These are phyloP conservation scores for Autographa pulchrina DNA, from an alignment of 2,888 invertebrate species.

Conservation along the genomic window DNA sequence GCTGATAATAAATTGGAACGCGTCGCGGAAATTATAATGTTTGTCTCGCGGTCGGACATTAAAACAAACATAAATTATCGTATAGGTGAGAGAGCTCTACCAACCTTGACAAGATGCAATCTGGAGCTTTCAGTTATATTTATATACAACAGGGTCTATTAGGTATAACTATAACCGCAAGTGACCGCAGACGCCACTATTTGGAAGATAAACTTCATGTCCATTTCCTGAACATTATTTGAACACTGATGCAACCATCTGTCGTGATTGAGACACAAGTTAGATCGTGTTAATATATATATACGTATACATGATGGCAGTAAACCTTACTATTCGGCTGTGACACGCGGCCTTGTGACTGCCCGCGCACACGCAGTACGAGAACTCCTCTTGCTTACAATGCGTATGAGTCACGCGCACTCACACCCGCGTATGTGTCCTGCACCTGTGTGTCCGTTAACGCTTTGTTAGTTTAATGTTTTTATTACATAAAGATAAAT, in stretches of 20 bases:
- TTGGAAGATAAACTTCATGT: too few relatives aligned
- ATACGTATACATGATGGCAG: too few relatives aligned
- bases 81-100: neutral
- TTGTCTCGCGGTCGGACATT: neutral
- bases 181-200: too few relatives aligned
- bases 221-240: too few relatives aligned
- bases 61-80: neutral
- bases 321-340: neutral
- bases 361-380: neutral
- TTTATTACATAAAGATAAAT: constrained; percentile 22
- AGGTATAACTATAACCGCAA: too few relatives aligned
- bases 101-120: too few relatives aligned
- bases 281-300: too few relatives aligned
- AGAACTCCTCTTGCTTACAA: neutral
- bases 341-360: neutral
- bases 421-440: neutral
- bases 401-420: neutral
- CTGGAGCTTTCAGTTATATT: too few relatives aligned
- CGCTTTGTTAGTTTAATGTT: constrained; percentile 2
- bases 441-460: neutral
- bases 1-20: neutral
- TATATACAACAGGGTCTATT: too few relatives aligned
- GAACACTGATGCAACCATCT: too few relatives aligned
- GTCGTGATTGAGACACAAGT: too few relatives aligned
- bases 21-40: neutral